These are phyloP conservation scores for Cinclus mexicanus DNA, from an alignment of 2,113 vertebrate species.

Conservation along the genomic window DNA sequence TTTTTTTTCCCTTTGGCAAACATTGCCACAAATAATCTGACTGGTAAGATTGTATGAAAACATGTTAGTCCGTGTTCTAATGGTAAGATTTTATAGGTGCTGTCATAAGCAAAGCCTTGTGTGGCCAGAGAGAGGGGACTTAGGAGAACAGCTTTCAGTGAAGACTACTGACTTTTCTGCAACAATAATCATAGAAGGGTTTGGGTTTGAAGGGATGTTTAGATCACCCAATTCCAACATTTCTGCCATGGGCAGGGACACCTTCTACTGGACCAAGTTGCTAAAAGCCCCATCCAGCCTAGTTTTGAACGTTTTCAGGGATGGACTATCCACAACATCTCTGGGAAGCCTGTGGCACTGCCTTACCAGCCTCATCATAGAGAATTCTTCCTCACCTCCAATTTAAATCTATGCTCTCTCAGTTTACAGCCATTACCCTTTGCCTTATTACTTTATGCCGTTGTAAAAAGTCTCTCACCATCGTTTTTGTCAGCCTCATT, in stretches of 20 bases:
- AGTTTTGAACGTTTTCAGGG: rapidly evolving
- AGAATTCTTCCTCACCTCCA: neutral
- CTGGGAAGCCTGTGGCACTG: neutral
- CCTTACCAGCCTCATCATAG: neutral
- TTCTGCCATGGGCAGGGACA: neutral
- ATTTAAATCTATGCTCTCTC: neutral
- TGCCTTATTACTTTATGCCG: neutral
- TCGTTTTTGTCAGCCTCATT: neutral
- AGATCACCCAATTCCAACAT: neutral
- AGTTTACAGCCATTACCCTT: neutral
- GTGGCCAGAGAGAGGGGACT: neutral
- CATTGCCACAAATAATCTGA: slow-evolving; percentile 4
- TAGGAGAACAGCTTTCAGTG: neutral
- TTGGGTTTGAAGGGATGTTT: neutral
- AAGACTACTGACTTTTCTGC: neutral
- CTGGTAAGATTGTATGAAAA: slow-evolving; percentile 17
- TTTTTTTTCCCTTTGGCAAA: neutral
- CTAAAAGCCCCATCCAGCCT: neutral
- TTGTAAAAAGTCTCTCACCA: neutral
- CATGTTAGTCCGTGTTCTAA: neutral
- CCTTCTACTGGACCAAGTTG: neutral
- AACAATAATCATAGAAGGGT: neutral
- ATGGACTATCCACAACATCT: neutral
- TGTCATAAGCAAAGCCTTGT: neutral
- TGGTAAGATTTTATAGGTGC: neutral